Percentiles rank a stretch among this genome's conserved stretches.
phyloP scores from a whole-genome alignment of 1,140 invertebrate genomes.

The Plodia interpunctella region DNA sequence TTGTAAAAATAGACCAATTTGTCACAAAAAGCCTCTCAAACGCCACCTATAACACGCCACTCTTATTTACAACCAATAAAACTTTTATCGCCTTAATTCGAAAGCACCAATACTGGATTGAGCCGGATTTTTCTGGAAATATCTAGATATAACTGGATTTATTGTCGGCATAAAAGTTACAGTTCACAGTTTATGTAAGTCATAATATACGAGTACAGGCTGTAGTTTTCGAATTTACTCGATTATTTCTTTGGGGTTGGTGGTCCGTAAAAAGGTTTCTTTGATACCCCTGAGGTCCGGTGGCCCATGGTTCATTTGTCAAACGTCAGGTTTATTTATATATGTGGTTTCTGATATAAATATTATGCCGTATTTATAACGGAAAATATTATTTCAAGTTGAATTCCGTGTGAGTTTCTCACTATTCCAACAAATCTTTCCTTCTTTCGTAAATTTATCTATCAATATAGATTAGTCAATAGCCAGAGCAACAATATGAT shows the following conservation, averaged over 20 bases:
- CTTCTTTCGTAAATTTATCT: no score
- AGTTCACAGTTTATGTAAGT: slow-evolving; percentile 15
- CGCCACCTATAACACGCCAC: neutral
- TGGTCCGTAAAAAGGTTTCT: neutral
- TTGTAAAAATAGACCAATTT: slow-evolving; percentile 2
- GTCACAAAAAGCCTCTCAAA: neutral
- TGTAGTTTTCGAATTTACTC: slow-evolving; percentile 14
- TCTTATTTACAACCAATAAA: slow-evolving; percentile 16
- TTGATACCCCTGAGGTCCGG: neutral
- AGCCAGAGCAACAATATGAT: no score
- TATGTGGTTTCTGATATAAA: neutral
- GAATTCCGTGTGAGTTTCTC: neutral
- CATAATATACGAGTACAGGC: slow-evolving; percentile 17
- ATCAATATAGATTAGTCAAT: no score
- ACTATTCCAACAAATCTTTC: no score
- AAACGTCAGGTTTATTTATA: neutral
- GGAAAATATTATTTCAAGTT: neutral
- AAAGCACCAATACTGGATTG: slow-evolving; percentile 15
- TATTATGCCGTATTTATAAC: neutral
- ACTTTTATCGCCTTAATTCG: slow-evolving; percentile 16
- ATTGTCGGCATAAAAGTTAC: slow-evolving; percentile 16
- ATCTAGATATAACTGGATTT: slow-evolving; percentile 14
- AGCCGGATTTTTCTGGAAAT: slow-evolving; percentile 15
- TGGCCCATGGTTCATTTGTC: neutral
- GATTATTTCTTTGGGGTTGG: neutral